Base-by-base conservation (phyloP, 2,888 invertebrate species). In the Drosophila lacicola region DNA sequence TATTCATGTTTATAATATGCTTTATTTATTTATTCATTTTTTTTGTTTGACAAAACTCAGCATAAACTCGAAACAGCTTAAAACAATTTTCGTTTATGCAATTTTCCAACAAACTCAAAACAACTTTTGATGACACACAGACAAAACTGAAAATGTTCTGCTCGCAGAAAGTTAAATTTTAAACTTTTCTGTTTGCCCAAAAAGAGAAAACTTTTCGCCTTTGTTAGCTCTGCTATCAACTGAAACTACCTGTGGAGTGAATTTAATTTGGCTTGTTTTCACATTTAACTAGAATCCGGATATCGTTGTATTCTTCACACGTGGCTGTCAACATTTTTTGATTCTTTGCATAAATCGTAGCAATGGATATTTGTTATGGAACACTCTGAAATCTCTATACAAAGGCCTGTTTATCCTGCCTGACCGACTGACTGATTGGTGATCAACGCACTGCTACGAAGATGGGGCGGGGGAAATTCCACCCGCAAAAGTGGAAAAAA, bases 181-280 rank as follows among this genome's bases (percentile, higher is more conserved):
- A 2, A 68, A 54, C 56, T 70, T 70, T 65, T 57, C n/a, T 51
- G 63, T 61, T 63, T 72, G 42, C 37, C 36, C 53, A 53, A 51
- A 51, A 44, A 56, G 13, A 13, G 19, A 19, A 42, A 70, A 62
- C 49, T 61, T 76, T 64, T 45, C 33, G 41, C 45, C 49, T 55
- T 64, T 67, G 55, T 57, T 56, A 54, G 17, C 53, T 17, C 37
- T 19, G 36, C 58, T 60, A 41, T 44, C 46, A 56, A 21, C 61
- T 36, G 49, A 46, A 64, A 55, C 61, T 57, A 71, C 73, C 68
- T 76, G 75, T 76, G 39, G 75, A 68, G 58, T 61, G 61, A 64
- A 72, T 72, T 56, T 57, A 61, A 71, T 75, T 63, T 68, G 55
- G 45, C 14, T 21, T 51, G 39, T 70, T 61, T 74, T 56, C 51